A percentile compares a stretch with the other conserved stretches of the same genome.
Evolutionary conservation across 37 sponge, comb jelly and placozoan species (phyloP).

Genomic region (Ianthella basta): DNA sequence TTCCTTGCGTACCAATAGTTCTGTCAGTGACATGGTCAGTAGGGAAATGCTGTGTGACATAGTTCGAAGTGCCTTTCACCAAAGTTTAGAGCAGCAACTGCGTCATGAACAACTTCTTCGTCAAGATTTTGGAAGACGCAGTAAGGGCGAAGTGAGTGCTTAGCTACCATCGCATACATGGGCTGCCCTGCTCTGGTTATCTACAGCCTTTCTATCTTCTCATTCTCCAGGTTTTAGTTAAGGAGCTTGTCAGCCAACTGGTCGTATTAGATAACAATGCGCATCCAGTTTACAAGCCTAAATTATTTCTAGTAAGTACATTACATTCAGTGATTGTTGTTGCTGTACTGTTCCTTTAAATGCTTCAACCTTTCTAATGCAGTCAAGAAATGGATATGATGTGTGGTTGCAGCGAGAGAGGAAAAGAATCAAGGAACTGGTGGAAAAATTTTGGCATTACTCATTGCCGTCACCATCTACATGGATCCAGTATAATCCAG

Average conservation of each 20-base stretch:
- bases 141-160: constrained; percentile 79
- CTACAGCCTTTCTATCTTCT: background rate
- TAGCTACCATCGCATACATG: too few species aligned
- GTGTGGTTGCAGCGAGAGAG: constrained; percentile 81
- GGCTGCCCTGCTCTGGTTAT: too few species aligned
- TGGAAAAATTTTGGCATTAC: constrained; percentile 87
- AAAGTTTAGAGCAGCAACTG: constrained; percentile 75
- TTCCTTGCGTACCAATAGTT: too few species aligned
- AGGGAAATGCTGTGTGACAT: constrained; percentile 76
- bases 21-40: background rate
- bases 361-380: background rate
- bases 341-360: background rate
- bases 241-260: constrained; percentile 69
- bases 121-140: constrained; percentile 63
- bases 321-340: background rate
- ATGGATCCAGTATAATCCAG: constrained; percentile 58
- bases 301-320: constrained; percentile 65
- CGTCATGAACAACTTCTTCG: constrained; percentile 64
- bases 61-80: constrained; percentile 64
- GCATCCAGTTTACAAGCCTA: constrained; percentile 82
- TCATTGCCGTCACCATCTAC: constrained; percentile 64
- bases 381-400: constrained; percentile 86
- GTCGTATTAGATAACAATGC: constrained; percentile 81
- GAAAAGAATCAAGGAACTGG: constrained; percentile 50
- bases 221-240: constrained; percentile 58